These are phyloP conservation scores for Drosophila mulleri DNA, from an alignment of 2,888 invertebrate species.

Conservation along the genomic window DNA sequence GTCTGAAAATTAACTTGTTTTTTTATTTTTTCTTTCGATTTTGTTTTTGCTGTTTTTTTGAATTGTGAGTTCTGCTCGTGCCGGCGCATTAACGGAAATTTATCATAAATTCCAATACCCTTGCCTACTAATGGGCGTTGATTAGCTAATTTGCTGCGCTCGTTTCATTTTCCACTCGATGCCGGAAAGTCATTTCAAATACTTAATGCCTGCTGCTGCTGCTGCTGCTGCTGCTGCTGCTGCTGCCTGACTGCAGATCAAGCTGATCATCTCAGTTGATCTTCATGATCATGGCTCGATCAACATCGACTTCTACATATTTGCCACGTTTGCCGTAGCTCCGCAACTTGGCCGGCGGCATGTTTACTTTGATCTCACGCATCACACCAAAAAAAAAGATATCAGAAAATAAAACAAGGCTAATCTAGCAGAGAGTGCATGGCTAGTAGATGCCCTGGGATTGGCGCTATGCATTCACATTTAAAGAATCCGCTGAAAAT, in stretches of 20 bases:
- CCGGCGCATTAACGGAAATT: slow-evolving; percentile 73
- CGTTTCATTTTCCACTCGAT: slow-evolving; percentile 73
- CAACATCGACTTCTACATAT: slow-evolving; percentile 67
- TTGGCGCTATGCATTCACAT: neutral
- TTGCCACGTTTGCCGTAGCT: slow-evolving; percentile 56
- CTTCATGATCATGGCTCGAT: slow-evolving; percentile 65
- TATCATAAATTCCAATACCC: slow-evolving; percentile 80
- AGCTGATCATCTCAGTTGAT: slow-evolving; percentile 32
- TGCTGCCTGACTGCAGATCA: slow-evolving; percentile 10
- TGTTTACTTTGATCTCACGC: slow-evolving; percentile 75
- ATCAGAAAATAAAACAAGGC: slow-evolving; percentile 13
- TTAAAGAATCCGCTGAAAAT: neutral
- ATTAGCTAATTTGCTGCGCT: slow-evolving; percentile 81
- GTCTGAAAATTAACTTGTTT: slow-evolving; percentile 74
- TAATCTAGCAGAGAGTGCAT: neutral
- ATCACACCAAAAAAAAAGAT: slow-evolving; percentile 24
- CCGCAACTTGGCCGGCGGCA: slow-evolving; percentile 54
- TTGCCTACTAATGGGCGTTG: slow-evolving; percentile 80
- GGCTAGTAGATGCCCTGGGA: neutral
- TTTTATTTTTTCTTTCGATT: slow-evolving; percentile 46
- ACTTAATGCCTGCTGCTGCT: slow-evolving; percentile 46
- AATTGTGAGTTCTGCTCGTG: slow-evolving; percentile 78
- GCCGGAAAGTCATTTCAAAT: slow-evolving; percentile 73
- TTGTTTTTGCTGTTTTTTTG: slow-evolving; percentile 64
- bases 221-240: slow-evolving; percentile 24